Percentiles rank a stretch among this genome's conserved stretches.
These are phyloP conservation scores for Cyphomyrmex costatus DNA, from an alignment of 1,140 invertebrate species.

Conservation along the genomic window DNA sequence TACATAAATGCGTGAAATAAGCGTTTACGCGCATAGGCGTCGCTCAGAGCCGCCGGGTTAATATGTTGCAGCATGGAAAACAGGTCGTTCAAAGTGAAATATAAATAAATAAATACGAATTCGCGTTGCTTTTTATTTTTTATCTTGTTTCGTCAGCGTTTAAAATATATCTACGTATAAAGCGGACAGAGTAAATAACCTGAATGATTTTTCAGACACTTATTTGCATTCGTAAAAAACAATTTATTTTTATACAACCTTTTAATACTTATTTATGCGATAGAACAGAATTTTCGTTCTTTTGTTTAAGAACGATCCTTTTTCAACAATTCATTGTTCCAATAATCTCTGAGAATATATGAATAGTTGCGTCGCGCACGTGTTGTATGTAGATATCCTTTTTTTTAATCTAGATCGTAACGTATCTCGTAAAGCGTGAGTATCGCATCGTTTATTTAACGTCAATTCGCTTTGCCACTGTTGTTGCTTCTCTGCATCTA, in stretches of 20 bases:
- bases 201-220: not conserved
- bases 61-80: not conserved
- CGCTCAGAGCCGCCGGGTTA: not conserved
- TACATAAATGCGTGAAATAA: conserved; percentile 62
- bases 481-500: not conserved
- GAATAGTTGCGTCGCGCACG: not conserved
- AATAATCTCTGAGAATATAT: not conserved
- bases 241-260: not conserved
- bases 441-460: conserved; percentile 39
- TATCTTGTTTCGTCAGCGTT: not conserved
- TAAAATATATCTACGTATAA: not conserved
- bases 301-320: not conserved
- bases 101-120: not conserved
- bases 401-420: not conserved
- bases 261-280: not conserved
- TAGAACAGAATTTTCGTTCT: not conserved
- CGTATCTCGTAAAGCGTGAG: conserved; percentile 23
- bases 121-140: not conserved
- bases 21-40: conserved; percentile 23
- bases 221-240: not conserved
- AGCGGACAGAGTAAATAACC: not conserved
- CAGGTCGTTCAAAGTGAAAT: not conserved
- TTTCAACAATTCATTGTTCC: not conserved
- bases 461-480: conserved; percentile 4
- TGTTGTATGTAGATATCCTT: not conserved